Evolutionary conservation across 2,113 vertebrate genomes (phyloP).

Genomic region (Rhodinocichla rosea): DNA sequence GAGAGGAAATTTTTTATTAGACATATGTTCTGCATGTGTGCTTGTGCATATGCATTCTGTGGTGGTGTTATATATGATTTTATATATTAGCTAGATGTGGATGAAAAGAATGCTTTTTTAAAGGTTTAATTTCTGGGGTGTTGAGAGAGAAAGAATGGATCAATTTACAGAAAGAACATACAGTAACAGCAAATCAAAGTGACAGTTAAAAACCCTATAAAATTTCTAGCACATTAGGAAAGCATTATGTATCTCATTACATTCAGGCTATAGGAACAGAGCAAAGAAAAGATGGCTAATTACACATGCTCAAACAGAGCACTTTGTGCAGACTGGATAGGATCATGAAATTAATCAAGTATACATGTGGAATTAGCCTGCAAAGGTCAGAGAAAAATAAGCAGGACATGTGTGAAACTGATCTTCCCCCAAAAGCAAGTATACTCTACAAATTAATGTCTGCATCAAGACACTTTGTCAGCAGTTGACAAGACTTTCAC

Average conservation of each 20-base stretch:
- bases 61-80: neutral
- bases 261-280: neutral
- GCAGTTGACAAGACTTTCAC: slow-evolving; percentile 49
- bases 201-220: neutral
- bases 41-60: neutral
- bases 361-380: slow-evolving; percentile 16
- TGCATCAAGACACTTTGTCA: slow-evolving; percentile 32
- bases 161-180: neutral
- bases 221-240: slow-evolving; percentile 39
- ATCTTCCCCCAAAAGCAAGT: slow-evolving; percentile 6
- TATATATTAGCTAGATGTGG: neutral
- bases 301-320: neutral
- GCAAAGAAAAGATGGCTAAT: slow-evolving; percentile 11
- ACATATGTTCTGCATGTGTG: neutral
- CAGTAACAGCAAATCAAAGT: slow-evolving; percentile 24
- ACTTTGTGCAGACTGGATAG: neutral
- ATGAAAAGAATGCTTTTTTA: neutral
- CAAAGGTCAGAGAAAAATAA: slow-evolving; percentile 41
- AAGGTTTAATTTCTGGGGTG: slow-evolving; percentile 8
- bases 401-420: slow-evolving; percentile 15
- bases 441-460: slow-evolving; percentile 22
- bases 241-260: neutral
- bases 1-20: slow-evolving; percentile 7
- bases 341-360: slow-evolving; percentile 41
- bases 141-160: slow-evolving; percentile 14